These are phyloP conservation scores for Eolophus roseicapilla DNA, from an alignment of 2,113 vertebrate genomes.

Conservation along the genomic window DNA sequence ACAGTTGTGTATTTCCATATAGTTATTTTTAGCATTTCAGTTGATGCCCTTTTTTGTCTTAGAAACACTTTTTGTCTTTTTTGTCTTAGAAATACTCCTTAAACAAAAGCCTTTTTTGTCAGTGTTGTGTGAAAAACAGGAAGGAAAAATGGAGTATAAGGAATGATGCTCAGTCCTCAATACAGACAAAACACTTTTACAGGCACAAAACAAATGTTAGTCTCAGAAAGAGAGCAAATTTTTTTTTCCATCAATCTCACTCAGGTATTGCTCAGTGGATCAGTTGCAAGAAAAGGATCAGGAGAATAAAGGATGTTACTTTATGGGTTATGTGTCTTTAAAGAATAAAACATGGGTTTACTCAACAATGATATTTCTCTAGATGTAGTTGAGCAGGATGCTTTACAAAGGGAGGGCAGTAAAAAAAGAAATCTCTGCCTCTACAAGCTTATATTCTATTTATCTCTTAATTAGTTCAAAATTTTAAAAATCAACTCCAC, in stretches of 20 bases:
- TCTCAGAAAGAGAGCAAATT: neutral
- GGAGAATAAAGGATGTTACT: neutral
- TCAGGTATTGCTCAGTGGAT: neutral
- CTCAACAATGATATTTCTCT: neutral
- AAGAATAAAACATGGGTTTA: neutral
- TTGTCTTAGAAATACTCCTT: neutral
- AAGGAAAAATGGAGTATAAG: neutral
- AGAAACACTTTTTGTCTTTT: neutral
- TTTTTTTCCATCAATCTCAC: neutral
- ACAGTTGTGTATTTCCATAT: neutral
- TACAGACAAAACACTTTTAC: neutral
- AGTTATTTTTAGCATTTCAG: neutral
- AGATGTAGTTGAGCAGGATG: neutral
- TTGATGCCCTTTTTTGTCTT: neutral
- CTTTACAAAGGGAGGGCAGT: neutral
- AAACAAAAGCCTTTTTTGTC: neutral
- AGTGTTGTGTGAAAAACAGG: neutral
- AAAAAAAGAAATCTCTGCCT: neutral
- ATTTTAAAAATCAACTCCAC: neutral
- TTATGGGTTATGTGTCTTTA: neutral
- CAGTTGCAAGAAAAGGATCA: neutral
- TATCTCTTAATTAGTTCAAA: neutral
- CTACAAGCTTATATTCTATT: neutral
- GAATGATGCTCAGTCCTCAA: neutral
- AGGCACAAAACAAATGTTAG: neutral